Base-by-base conservation (phyloP, 2,888 invertebrate species). In the Lasioglossum vierecki region DNA sequence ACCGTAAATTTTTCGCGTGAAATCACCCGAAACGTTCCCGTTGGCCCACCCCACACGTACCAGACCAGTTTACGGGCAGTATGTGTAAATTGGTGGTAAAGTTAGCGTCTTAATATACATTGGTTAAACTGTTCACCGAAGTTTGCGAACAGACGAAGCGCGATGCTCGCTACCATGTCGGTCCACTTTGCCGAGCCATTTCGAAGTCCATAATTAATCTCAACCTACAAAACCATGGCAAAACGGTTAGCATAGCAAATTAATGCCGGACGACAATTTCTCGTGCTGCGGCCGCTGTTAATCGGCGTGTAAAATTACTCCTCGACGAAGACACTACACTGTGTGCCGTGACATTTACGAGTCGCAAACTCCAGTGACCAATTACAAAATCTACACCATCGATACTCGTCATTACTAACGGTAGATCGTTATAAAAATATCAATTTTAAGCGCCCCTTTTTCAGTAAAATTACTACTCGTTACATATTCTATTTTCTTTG, bases 101-200 rank as follows among this genome's bases (percentile, higher is more conserved):
- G 90, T 90, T 90, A 85, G 88, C 86, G 91, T 90, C 90, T 90
- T 90, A 89, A 90, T 90, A 90, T 90, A 90, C 91, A 90, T 90
- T 89, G 91, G 89, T 87, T 91, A 90, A 90, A 91, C 91, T 89
- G 91, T 90, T 90, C 88, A 84, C 66, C 81, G 80, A 89, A 90
- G 90, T 90, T 90, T 89, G 84, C 44, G 80, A 86, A 83, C 86
- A 86, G 86, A 90, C 90, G 87, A 83, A 84, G 88, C 85, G 72
- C 76, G 82, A 85, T 81, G 79, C 85, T 80, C 81, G 78, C 83
- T 84, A 80, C 79, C 76, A 74, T 83, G 85, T 82, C 85, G 88
- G 88, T 90, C 91, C 91, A 90, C 89, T 90, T 88, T 91, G 79
- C 73, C 66, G 57, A 85, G 80, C 86, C 84, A 86, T 90, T 89